Conservation (phyloP, 2,797 vertebrate genomes). For the Acrocephalus scirpaceus region DNA sequence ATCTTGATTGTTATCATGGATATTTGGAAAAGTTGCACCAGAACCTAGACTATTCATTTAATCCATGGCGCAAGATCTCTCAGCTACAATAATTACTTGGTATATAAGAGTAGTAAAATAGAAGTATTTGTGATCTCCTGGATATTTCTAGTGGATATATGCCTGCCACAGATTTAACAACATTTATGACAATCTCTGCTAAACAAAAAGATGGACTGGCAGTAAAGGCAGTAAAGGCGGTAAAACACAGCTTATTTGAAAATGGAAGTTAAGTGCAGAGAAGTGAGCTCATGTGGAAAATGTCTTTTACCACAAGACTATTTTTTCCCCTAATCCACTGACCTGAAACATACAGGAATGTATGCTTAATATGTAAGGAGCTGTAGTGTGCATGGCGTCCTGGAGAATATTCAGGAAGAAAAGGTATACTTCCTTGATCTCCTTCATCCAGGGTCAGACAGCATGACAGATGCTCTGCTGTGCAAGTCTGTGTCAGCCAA, state of each 20-base stretch:
- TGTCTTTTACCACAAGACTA: neutral
- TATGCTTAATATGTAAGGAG: neutral
- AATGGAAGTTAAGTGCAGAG: neutral
- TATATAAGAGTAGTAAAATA: neutral
- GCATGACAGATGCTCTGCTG: neutral
- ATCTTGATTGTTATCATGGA: neutral
- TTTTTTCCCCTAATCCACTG: neutral
- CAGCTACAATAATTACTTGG: neutral
- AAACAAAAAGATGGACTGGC: neutral
- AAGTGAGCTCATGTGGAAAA: neutral
- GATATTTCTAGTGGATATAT: neutral
- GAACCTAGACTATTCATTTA: neutral
- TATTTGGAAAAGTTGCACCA: neutral
- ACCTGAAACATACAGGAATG: neutral
- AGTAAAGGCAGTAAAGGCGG: neutral
- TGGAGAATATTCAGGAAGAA: neutral
- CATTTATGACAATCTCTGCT: neutral
- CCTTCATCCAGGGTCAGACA: neutral
- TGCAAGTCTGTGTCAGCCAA: neutral
- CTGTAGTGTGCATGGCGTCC: neutral
- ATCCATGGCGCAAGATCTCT: neutral
- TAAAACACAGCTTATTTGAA: neutral
- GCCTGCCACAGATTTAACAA: neutral
- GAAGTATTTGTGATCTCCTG: neutral
- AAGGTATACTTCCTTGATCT: neutral